Percentiles rank a stretch among this genome's conserved stretches.
Conservation (phyloP, 2,797 vertebrate genomes). For the Halcyon leucocephala region DNA sequence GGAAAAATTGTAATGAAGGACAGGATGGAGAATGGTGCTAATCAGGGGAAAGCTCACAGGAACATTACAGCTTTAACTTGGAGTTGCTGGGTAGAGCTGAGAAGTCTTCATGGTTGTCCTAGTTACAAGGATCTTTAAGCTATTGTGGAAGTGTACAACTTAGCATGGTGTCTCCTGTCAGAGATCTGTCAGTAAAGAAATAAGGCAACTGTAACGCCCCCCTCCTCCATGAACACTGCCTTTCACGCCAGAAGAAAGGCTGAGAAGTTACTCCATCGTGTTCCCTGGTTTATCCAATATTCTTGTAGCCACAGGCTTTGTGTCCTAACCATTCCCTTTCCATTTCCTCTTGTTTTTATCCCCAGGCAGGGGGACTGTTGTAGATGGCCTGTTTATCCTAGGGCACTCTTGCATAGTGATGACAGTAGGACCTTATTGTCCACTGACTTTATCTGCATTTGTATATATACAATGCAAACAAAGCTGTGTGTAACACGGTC, state of each 20-base stretch:
- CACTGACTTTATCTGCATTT: not conserved
- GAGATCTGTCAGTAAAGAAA: not conserved
- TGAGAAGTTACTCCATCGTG: not conserved
- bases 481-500: not conserved
- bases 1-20: not conserved
- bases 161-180: not conserved
- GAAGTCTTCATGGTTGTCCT: not conserved
- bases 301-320: not conserved
- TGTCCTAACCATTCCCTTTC: not conserved
- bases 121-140: not conserved
- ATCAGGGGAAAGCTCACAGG: not conserved
- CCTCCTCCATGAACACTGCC: not conserved
- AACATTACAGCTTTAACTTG: not conserved
- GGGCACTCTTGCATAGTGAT: not conserved
- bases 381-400: not conserved
- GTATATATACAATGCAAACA: not conserved
- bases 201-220: not conserved
- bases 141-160: not conserved
- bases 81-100: not conserved
- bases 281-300: not conserved
- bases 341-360: not conserved
- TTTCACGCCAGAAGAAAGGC: conserved; percentile 15
- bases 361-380: not conserved
- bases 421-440: not conserved
- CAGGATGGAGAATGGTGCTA: not conserved